Conservation (phyloP, 2,888 invertebrate genomes). For the Pogonocherus hispidulus region DNA sequence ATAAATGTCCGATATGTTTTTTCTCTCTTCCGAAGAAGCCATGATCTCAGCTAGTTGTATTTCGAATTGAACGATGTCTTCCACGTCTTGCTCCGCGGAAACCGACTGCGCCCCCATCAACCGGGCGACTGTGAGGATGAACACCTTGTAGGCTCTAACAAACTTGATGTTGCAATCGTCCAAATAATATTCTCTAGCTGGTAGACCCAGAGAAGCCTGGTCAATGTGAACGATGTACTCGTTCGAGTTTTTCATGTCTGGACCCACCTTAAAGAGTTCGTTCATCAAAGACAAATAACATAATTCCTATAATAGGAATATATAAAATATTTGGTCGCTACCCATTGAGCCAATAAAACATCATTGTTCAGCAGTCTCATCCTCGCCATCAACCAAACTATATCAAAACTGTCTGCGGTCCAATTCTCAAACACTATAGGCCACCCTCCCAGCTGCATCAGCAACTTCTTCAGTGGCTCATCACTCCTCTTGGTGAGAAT, state of each 20-base stretch:
- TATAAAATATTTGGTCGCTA: slow-evolving; percentile 66
- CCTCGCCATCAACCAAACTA: slow-evolving; percentile 81
- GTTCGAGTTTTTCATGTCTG: slow-evolving; percentile 94
- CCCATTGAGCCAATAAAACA: slow-evolving; percentile 88
- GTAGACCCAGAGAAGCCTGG: slow-evolving; percentile 86
- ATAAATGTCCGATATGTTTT: slow-evolving; percentile 88
- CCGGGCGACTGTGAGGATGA: slow-evolving; percentile 80
- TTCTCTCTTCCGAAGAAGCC: slow-evolving; percentile 82
- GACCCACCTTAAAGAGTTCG: slow-evolving; percentile 72
- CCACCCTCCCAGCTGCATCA: slow-evolving; percentile 89
- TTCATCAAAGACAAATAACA: no score
- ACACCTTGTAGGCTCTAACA: slow-evolving; percentile 83
- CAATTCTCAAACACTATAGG: slow-evolving; percentile 81
- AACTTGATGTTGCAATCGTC: slow-evolving; percentile 76
- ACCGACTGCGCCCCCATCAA: slow-evolving; percentile 80
- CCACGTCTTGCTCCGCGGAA: slow-evolving; percentile 76
- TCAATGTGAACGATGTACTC: slow-evolving; percentile 92
- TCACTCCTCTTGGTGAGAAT: slow-evolving; percentile 75
- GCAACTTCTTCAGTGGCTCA: slow-evolving; percentile 77
- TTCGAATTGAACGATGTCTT: slow-evolving; percentile 85
- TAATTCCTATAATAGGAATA: no score
- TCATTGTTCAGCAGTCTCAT: slow-evolving; percentile 87
- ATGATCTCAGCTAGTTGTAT: slow-evolving; percentile 81
- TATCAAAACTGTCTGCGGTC: slow-evolving; percentile 77
- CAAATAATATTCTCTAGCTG: slow-evolving; percentile 83